Evolutionary conservation across 2,113 vertebrate genomes (phyloP).

Genomic region (Gnathonemus longibarbis): DNA sequence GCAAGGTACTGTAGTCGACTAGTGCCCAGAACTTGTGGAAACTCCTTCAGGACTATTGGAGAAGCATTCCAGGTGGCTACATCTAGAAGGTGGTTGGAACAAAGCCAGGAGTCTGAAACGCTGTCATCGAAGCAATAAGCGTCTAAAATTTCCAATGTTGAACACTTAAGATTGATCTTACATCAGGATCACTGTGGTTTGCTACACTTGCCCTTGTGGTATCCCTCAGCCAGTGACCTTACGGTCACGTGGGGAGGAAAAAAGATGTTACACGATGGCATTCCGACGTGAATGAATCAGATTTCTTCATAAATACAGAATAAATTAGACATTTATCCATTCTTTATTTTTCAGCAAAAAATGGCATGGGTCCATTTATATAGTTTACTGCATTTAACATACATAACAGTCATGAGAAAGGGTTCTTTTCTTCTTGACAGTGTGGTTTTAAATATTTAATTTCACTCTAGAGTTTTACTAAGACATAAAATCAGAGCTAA

Average conservation of each 20-base stretch:
- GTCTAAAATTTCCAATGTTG: not conserved
- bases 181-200: not conserved
- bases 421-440: constrained; percentile 10
- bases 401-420: constrained; percentile 14
- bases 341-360: constrained; percentile 55
- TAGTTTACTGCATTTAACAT: constrained; percentile 35
- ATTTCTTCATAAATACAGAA: not conserved
- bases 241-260: not conserved
- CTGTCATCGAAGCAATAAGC: not conserved
- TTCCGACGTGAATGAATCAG: not conserved
- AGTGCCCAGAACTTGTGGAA: not conserved
- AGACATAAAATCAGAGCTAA: constrained; percentile 2
- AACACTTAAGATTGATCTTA: not conserved
- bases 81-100: not conserved
- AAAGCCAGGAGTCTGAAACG: not conserved
- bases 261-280: not conserved
- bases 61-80: not conserved
- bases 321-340: constrained; percentile 35
- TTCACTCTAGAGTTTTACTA: constrained; percentile 6
- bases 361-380: constrained; percentile 34
- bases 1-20: not conserved
- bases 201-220: not conserved
- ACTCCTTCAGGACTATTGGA: not conserved
- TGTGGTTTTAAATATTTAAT: constrained; percentile 14
- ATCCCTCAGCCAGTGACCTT: not conserved